Conservation (phyloP, 1,140 invertebrate genomes). For the Harpegnathos saltator region DNA sequence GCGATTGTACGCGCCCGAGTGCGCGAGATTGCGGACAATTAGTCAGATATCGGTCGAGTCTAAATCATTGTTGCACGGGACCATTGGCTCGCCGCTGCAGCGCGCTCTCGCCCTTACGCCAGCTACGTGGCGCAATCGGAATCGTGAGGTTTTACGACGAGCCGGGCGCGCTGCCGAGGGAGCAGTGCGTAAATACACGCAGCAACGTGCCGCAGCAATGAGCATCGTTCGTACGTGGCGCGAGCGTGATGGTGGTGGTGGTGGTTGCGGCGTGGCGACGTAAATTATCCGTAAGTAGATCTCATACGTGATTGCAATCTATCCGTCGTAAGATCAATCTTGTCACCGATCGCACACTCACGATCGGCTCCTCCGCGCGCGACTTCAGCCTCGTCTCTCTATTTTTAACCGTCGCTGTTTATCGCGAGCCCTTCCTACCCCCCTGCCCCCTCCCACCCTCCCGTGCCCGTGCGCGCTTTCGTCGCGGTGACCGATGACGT, state of each 20-base stretch:
- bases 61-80: slow-evolving; percentile 35
- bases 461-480: slow-evolving; percentile 23
- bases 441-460: too few species aligned
- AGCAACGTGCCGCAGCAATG: slow-evolving; percentile 9
- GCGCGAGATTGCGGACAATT: slow-evolving; percentile 40
- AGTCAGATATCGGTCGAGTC: slow-evolving; percentile 16
- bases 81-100: neutral
- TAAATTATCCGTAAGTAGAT: slow-evolving; percentile 49
- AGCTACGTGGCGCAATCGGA: slow-evolving; percentile 7
- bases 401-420: slow-evolving; percentile 37
- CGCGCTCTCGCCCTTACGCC: neutral
- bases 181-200: slow-evolving; percentile 20
- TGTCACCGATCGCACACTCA: slow-evolving; percentile 15
- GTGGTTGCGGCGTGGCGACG: neutral
- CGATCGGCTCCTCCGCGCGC: neutral
- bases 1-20: neutral
- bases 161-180: neutral
- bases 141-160: slow-evolving; percentile 25
- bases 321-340: slow-evolving; percentile 43
- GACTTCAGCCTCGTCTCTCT: neutral
- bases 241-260: neutral
- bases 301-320: slow-evolving; percentile 36
- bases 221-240: too few species aligned
- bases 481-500: slow-evolving; percentile 62
- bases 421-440: too few species aligned